A percentile compares a stretch with the other conserved stretches of the same genome.
phyloP scores from a whole-genome alignment of 2,888 invertebrate species.

The Temnothorax ravouxi region DNA sequence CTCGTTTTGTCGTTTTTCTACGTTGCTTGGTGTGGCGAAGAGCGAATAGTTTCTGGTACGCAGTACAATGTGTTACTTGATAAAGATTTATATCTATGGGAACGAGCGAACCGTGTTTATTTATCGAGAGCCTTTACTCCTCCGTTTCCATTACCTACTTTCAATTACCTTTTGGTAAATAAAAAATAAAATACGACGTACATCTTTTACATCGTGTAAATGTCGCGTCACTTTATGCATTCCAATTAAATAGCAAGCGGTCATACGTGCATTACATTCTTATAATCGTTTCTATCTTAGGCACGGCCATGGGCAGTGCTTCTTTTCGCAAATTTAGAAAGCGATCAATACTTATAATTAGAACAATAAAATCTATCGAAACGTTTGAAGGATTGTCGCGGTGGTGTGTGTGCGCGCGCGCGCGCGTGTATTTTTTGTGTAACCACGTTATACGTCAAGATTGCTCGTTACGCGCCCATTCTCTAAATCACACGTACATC shows the following conservation, averaged over 20 bases:
- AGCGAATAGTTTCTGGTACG: neutral
- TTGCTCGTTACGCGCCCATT: neutral
- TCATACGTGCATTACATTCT: slow-evolving; percentile 11
- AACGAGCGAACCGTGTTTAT: neutral
- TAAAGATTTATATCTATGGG: slow-evolving; percentile 10
- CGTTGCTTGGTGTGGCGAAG: neutral
- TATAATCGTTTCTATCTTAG: slow-evolving; percentile 42
- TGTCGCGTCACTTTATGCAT: slow-evolving; percentile 29
- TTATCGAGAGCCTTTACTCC: neutral
- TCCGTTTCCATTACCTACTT: too few species aligned
- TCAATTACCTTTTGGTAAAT: neutral
- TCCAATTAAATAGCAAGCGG: slow-evolving; percentile 18
- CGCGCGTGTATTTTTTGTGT: neutral
- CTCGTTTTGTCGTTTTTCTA: neutral
- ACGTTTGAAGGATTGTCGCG: slow-evolving; percentile 26
- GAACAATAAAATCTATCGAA: neutral
- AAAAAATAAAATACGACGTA: neutral
- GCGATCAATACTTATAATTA: slow-evolving; percentile 7
- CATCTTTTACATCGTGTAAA: slow-evolving; percentile 2
- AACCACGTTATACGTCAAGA: neutral
- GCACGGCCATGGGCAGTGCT: slow-evolving; percentile 42
- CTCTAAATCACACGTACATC: neutral
- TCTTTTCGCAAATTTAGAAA: slow-evolving; percentile 16
- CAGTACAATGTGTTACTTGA: neutral
- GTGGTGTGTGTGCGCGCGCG: neutral